Conservation (phyloP, 2,797 vertebrate species). For the Hipposideros larvatus region DNA sequence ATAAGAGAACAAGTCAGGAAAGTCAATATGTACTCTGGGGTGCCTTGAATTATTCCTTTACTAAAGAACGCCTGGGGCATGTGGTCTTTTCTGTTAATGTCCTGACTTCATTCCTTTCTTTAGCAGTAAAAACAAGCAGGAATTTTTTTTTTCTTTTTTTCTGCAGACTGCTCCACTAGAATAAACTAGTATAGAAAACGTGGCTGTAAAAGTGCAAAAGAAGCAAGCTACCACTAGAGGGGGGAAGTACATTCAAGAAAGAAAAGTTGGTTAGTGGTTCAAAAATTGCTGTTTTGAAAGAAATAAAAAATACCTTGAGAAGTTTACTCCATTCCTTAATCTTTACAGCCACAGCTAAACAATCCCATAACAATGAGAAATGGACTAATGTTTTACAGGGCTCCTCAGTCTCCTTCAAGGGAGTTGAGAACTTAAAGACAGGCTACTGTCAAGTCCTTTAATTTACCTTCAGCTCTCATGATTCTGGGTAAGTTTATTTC, state of each 20-base stretch:
- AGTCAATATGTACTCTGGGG: background rate
- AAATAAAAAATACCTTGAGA: constrained; percentile 1
- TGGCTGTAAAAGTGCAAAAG: background rate
- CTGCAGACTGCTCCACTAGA: background rate
- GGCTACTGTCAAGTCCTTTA: background rate
- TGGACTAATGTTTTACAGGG: background rate
- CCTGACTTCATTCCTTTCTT: background rate
- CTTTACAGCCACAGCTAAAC: background rate
- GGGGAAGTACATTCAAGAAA: background rate
- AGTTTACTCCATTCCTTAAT: background rate
- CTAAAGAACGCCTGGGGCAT: background rate
- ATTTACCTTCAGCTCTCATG: background rate
- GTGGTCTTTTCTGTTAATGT: background rate
- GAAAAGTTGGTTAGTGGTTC: background rate
- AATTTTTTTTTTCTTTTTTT: background rate
- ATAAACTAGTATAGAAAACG: background rate
- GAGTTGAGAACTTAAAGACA: background rate
- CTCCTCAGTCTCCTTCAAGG: background rate
- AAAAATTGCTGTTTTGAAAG: background rate
- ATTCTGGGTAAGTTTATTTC: background rate
- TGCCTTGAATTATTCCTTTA: background rate
- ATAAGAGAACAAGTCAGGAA: background rate
- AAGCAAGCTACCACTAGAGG: constrained; percentile 41
- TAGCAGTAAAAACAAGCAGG: background rate
- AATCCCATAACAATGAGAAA: background rate